A percentile compares a stretch with the other conserved stretches of the same genome.
phyloP scores from a whole-genome alignment of 2,888 invertebrate genomes.

The Choreutis nemorana region DNA sequence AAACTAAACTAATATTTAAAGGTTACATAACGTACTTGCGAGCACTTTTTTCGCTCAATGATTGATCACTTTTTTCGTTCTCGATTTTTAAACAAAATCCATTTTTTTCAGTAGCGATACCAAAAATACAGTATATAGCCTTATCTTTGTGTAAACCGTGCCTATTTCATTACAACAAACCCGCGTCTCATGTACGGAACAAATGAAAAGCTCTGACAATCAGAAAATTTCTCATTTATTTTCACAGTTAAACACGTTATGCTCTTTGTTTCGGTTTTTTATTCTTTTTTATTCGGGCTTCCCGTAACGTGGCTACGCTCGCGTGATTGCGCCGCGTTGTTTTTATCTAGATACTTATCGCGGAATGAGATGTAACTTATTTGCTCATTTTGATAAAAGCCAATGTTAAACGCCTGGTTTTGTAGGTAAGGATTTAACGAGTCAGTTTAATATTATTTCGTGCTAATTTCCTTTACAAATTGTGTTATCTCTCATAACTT shows the following conservation, averaged over 20 bases:
- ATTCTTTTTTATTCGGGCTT: conserved; percentile 5
- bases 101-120: no score
- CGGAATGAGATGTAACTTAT: conserved; percentile 49
- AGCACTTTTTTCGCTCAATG: no score
- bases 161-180: conserved; percentile 1
- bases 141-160: not conserved
- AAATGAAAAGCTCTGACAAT: not conserved
- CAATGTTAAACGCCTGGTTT: no score
- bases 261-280: conserved; percentile 1
- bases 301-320: conserved; percentile 10
- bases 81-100: no score
- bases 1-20: no score
- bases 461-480: not conserved
- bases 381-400: conserved; percentile 30
- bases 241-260: conserved; percentile 4
- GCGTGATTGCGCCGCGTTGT: conserved; percentile 31
- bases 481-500: no score
- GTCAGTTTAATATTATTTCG: not conserved
- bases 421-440: not conserved
- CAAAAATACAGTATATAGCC: no score
- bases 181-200: not conserved
- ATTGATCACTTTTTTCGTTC: no score
- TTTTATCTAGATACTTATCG: conserved; percentile 35
- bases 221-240: conserved; percentile 5
- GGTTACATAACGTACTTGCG: no score